Evolutionary conservation across 2,113 vertebrate genomes (phyloP).

Genomic region (Uropsilus gracilis): DNA sequence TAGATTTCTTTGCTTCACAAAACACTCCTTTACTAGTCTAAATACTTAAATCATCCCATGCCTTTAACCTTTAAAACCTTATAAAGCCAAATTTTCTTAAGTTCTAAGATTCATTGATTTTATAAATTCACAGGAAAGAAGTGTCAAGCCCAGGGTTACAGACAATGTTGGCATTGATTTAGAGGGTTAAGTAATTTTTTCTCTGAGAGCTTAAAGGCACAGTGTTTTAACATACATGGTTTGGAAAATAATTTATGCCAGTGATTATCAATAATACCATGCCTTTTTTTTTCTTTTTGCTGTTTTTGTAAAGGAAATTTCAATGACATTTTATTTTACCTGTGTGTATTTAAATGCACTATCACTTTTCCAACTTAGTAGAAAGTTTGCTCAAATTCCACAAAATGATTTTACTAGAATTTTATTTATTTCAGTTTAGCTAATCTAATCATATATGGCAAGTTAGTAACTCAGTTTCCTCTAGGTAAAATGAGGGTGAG

Average conservation of each 20-base stretch:
- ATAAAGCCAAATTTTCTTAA: constrained; percentile 36
- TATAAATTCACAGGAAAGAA: constrained; percentile 44
- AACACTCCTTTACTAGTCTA: constrained; percentile 54
- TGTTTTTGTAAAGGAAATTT: background rate
- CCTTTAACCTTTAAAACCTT: constrained; percentile 55
- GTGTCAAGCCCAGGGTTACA: background rate
- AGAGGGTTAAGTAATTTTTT: constrained; percentile 30
- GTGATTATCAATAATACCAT: background rate
- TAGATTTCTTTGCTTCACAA: constrained; percentile 61
- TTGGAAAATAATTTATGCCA: background rate
- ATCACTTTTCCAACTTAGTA: background rate
- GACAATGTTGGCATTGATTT: constrained; percentile 38
- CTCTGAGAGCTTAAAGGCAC: background rate
- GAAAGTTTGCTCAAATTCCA: background rate
- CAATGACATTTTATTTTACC: background rate
- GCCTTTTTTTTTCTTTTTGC: background rate
- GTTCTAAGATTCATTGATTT: constrained; percentile 58
- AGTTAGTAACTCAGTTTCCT: background rate
- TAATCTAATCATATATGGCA: background rate
- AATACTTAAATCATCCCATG: constrained; percentile 52
- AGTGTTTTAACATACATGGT: constrained; percentile 1
- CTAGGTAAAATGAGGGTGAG: background rate
- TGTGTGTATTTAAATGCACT: background rate
- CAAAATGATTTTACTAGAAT: background rate
- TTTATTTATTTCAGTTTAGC: constrained; percentile 10